phyloP scores from a whole-genome alignment of 2,113 vertebrate species.

The Dasyornis broadbenti region DNA sequence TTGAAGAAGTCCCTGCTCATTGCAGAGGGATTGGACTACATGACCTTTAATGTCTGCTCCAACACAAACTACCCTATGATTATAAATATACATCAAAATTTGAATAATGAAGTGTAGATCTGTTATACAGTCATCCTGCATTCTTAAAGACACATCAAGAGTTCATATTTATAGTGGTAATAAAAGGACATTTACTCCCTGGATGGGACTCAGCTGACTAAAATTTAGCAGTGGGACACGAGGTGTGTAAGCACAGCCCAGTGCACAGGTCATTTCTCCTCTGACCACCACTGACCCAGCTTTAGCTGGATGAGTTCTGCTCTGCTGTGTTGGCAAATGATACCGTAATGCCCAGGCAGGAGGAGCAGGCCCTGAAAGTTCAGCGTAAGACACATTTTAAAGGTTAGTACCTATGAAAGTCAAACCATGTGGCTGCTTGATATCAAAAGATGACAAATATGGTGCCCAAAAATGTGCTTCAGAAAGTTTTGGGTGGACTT shows the following conservation, averaged over 20 bases:
- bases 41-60: background rate
- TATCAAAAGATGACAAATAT: background rate
- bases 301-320: background rate
- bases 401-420: background rate
- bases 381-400: background rate
- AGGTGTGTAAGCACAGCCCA: background rate
- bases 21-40: background rate
- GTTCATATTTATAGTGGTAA: background rate
- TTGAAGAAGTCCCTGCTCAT: background rate
- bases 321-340: background rate
- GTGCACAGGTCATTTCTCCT: background rate
- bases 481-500: background rate
- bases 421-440: rapidly evolving
- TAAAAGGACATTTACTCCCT: background rate
- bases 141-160: background rate
- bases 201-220: background rate
- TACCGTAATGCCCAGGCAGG: too few relatives aligned
- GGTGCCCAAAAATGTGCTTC: background rate
- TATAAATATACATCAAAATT: background rate
- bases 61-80: background rate
- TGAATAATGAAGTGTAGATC: background rate
- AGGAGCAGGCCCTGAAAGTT: background rate
- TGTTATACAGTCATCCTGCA: background rate
- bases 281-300: background rate
- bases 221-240: background rate